A percentile compares a stretch with the other conserved stretches of the same genome.
These are phyloP conservation scores for Cheilosia vulpina DNA, from an alignment of 2,888 invertebrate genomes.

Conservation along the genomic window DNA sequence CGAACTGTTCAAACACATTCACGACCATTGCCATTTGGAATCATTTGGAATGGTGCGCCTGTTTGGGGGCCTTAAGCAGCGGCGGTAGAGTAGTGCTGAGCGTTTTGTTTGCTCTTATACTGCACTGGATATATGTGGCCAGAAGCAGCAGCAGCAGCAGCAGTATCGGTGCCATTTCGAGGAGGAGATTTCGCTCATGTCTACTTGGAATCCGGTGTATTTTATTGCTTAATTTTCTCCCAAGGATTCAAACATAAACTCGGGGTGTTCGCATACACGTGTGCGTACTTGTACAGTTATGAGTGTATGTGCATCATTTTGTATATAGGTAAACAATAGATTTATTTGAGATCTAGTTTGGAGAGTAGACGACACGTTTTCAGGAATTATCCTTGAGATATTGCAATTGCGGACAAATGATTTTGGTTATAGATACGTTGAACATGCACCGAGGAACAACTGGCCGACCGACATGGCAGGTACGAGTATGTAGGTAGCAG, in stretches of 20 bases:
- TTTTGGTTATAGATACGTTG: conserved; percentile 59
- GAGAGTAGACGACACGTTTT: conserved; percentile 73
- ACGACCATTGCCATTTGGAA: conserved; percentile 13
- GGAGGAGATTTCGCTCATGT: conserved; percentile 71
- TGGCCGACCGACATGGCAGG: background rate
- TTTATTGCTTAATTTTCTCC: conserved; percentile 75
- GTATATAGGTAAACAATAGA: conserved; percentile 70
- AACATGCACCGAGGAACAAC: conserved; percentile 30
- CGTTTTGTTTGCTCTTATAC: conserved; percentile 14
- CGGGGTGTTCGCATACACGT: conserved; percentile 57
- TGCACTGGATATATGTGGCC: conserved; percentile 1
- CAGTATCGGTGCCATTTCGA: conserved; percentile 60
- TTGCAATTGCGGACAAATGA: conserved; percentile 71
- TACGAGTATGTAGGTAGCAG: background rate
- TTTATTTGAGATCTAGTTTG: conserved; percentile 73
- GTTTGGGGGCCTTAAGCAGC: conserved; percentile 5
- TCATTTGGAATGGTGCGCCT: background rate
- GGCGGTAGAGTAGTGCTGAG: conserved; percentile 2
- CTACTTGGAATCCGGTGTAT: conserved; percentile 73
- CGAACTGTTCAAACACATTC: conserved; percentile 30
- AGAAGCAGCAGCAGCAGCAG: conserved; percentile 25
- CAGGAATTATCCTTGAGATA: conserved; percentile 71
- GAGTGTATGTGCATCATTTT: conserved; percentile 21
- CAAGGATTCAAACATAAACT: conserved; percentile 71
- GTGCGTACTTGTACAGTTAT: conserved; percentile 40